phyloP scores from a whole-genome alignment of 1,140 invertebrate species.

The Littorina saxatilis region DNA sequence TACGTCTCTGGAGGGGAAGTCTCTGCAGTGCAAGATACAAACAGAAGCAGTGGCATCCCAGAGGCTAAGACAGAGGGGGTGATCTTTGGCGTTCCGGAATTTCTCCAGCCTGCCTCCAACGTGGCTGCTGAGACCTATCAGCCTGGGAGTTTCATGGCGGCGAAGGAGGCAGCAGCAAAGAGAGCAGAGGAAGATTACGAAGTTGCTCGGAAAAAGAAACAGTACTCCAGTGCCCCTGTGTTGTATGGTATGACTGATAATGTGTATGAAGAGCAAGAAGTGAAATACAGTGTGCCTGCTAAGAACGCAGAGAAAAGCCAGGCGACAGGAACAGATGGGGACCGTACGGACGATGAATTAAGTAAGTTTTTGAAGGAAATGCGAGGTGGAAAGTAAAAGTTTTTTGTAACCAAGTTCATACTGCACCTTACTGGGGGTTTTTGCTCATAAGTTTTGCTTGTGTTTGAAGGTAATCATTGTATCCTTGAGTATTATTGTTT shows the following conservation, averaged over 20 bases:
- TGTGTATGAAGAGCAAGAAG: not conserved
- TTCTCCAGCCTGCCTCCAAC: constrained; percentile 10
- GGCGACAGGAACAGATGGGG: not conserved
- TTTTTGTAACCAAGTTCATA: no score
- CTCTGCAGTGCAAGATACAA: not conserved
- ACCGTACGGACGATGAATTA: not conserved
- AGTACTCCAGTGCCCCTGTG: constrained; percentile 40
- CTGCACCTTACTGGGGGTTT: no score
- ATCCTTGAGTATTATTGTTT: no score
- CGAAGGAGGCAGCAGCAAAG: constrained; percentile 25
- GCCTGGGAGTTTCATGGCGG: constrained; percentile 47
- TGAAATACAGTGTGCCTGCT: not conserved
- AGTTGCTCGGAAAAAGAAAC: constrained; percentile 11
- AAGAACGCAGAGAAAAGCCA: not conserved
- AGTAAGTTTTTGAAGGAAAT: not conserved
- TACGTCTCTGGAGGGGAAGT: not conserved
- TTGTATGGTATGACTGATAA: constrained; percentile 27
- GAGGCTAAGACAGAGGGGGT: constrained; percentile 19
- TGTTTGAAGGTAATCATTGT: no score
- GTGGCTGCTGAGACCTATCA: constrained; percentile 39
- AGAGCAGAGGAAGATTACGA: constrained; percentile 19
- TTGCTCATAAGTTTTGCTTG: no score
- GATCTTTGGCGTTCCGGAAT: constrained; percentile 29
- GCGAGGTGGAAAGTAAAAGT: not conserved
- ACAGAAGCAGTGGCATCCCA: not conserved